phyloP scores from a whole-genome alignment of 2,888 invertebrate species.

The Taphrorychus bicolor region DNA sequence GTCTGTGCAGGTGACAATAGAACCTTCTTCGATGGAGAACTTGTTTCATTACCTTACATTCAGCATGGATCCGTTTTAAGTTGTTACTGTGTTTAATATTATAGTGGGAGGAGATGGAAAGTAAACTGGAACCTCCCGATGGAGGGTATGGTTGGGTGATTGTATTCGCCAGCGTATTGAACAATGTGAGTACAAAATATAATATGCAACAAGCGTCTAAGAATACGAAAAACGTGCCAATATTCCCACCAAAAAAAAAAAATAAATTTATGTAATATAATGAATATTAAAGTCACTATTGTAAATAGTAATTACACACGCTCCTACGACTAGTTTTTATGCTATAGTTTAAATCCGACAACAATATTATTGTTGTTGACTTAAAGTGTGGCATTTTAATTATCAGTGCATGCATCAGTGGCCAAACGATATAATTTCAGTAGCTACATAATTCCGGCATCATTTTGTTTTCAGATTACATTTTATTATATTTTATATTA shows the following conservation, averaged over 20 bases:
- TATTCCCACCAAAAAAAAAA: too few species aligned
- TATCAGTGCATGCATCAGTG: too few species aligned
- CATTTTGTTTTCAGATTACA: too few species aligned
- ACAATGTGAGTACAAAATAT: conserved; percentile 64
- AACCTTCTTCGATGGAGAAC: background rate
- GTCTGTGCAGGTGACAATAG: background rate
- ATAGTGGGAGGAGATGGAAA: too few species aligned
- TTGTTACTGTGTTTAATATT: too few species aligned
- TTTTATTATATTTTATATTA: too few species aligned
- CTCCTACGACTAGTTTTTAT: background rate
- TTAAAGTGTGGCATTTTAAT: too few species aligned
- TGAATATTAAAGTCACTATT: background rate
- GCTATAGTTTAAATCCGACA: background rate
- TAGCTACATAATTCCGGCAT: too few species aligned
- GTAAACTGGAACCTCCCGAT: conserved; percentile 64
- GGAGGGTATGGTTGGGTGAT: conserved; percentile 74
- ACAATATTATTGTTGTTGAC: too few species aligned
- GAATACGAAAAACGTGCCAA: too few species aligned
- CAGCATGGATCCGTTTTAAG: background rate
- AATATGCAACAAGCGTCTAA: too few species aligned
- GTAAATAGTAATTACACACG: background rate
- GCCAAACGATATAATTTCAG: too few species aligned
- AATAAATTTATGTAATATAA: conserved; percentile 1
- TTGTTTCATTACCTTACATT: background rate
- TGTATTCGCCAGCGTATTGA: conserved; percentile 66